Evolutionary conservation across 2,113 vertebrate species (phyloP).

Genomic region (Pelodiscus sinensis): DNA sequence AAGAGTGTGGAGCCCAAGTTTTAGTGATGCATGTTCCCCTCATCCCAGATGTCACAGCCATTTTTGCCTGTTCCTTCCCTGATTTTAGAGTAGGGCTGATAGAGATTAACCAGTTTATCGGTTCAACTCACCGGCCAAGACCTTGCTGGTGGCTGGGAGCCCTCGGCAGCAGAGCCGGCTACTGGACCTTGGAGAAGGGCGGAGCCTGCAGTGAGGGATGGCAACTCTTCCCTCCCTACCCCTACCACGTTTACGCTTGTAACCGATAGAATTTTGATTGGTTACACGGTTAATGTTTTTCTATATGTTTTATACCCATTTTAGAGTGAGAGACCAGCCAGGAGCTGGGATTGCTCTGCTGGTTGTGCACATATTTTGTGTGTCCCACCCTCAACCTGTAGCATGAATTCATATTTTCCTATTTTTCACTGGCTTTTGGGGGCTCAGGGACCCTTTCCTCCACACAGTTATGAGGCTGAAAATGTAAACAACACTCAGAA

Average conservation of each 20-base stretch:
- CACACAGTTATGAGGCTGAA: not conserved
- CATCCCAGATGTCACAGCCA: not conserved
- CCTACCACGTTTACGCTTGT: too few relatives aligned
- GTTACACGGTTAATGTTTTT: too few relatives aligned
- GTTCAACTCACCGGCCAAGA: too few relatives aligned
- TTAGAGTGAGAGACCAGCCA: not conserved
- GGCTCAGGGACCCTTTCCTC: not conserved
- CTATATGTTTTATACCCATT: too few relatives aligned
- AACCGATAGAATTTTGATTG: too few relatives aligned
- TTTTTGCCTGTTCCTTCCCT: not conserved
- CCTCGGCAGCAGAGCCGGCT: too few relatives aligned
- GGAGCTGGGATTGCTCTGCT: not conserved
- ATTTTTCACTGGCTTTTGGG: too few relatives aligned
- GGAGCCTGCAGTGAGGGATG: too few relatives aligned
- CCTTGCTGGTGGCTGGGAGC: too few relatives aligned
- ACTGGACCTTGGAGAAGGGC: too few relatives aligned
- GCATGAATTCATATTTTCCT: not conserved
- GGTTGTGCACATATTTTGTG: not conserved
- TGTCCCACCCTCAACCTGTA: fast-evolving
- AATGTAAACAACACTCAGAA: not conserved
- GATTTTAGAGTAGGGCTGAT: not conserved
- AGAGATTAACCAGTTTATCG: too few relatives aligned
- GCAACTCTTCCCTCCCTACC: too few relatives aligned
- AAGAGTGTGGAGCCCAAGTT: not conserved
- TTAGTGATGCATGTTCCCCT: not conserved